A percentile compares a stretch with the other conserved stretches of the same genome.
phyloP scores from a whole-genome alignment of 2,113 vertebrate genomes.

The Anarhynchus alexandrinus region DNA sequence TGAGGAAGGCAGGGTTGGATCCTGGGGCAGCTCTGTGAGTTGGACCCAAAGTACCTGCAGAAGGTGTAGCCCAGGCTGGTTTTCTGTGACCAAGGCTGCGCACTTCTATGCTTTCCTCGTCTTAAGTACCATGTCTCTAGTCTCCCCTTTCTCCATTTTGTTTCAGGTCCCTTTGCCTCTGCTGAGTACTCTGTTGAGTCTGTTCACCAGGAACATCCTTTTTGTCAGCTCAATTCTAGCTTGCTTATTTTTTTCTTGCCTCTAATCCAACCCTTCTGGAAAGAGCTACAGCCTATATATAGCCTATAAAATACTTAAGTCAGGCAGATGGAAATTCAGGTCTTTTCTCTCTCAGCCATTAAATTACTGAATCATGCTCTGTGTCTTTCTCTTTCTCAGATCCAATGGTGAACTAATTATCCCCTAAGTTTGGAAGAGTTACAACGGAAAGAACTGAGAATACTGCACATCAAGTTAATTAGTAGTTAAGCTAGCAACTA shows the following conservation, averaged over 20 bases:
- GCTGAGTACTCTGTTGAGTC: background rate
- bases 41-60: background rate
- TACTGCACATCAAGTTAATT: background rate
- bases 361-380: constrained; percentile 6
- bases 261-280: constrained; percentile 32
- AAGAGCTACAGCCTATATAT: constrained; percentile 33
- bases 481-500: background rate
- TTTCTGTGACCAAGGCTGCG: background rate
- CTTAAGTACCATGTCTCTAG: background rate
- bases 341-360: background rate
- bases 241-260: background rate
- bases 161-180: background rate
- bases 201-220: background rate
- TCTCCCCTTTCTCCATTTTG: background rate
- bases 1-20: background rate
- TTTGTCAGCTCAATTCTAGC: background rate
- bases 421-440: background rate
- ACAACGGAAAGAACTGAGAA: background rate
- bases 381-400: background rate
- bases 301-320: constrained; percentile 32
- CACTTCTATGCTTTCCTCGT: fast-evolving
- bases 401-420: background rate
- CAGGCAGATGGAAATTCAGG: constrained; percentile 39
- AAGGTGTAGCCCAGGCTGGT: fast-evolving
- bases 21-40: background rate